These are phyloP conservation scores for Hoplodrina ambigua DNA, from an alignment of 2,888 invertebrate species.

Conservation along the genomic window DNA sequence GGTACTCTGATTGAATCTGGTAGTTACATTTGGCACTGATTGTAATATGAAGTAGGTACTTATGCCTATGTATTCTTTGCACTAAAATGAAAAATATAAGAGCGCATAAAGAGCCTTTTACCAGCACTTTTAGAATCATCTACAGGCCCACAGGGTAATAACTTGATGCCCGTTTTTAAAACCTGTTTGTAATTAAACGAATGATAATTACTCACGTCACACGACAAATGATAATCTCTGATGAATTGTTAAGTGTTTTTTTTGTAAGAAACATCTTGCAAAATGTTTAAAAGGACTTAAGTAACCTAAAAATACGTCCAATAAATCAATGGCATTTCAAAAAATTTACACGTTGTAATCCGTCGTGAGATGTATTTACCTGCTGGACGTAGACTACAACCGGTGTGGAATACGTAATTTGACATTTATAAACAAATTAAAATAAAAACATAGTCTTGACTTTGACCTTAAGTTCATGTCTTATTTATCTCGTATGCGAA, in stretches of 20 bases:
- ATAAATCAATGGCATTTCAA: conserved; percentile 7
- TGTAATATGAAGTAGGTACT: too few species aligned
- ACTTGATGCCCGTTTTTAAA: background rate
- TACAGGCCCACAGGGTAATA: background rate
- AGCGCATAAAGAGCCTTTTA: background rate
- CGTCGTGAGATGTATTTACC: background rate
- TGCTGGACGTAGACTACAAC: background rate
- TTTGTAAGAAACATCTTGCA: conserved; percentile 4
- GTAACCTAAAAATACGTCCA: background rate
- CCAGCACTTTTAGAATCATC: background rate
- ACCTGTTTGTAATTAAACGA: background rate
- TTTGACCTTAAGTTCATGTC: conserved; percentile 35
- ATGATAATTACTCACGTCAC: conserved; percentile 1
- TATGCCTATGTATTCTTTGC: too few species aligned
- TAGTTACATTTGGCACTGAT: background rate
- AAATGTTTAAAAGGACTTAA: background rate
- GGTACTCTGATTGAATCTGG: background rate
- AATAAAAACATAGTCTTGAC: background rate
- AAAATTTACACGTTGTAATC: background rate
- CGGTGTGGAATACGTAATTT: background rate
- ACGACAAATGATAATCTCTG: conserved; percentile 6
- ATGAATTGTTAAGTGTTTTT: conserved; percentile 5
- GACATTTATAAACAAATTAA: conserved; percentile 6
- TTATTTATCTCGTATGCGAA: background rate
- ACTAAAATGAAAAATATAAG: too few species aligned